Evolutionary conservation across 2,888 invertebrate species (phyloP).

Genomic region (Caenorhabditis zanzibari): DNA sequence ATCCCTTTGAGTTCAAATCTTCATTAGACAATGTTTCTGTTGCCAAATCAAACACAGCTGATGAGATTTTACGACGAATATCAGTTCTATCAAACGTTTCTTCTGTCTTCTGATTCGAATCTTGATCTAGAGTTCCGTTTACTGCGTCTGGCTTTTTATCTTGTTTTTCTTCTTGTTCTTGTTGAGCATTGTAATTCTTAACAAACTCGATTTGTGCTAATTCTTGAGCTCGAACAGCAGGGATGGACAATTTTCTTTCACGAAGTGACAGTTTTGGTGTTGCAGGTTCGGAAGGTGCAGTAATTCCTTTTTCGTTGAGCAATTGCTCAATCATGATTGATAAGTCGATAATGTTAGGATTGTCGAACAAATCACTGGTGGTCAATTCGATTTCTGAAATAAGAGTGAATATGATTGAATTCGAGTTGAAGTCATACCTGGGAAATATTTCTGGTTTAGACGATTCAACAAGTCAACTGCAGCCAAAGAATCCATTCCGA

Average conservation of each 20-base stretch:
- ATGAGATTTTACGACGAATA: slow-evolving; percentile 46
- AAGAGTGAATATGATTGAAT: no score
- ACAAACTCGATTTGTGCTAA: slow-evolving; percentile 66
- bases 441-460: slow-evolving; percentile 69
- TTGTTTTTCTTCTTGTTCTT: slow-evolving; percentile 20
- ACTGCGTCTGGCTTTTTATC: background rate
- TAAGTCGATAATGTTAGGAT: slow-evolving; percentile 65
- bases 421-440: background rate
- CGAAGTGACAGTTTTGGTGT: slow-evolving; percentile 59
- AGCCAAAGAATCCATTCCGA: slow-evolving; percentile 79
- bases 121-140: background rate
- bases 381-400: slow-evolving; percentile 63
- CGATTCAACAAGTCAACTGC: slow-evolving; percentile 77
- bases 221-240: slow-evolving; percentile 57
- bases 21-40: slow-evolving; percentile 58
- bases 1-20: slow-evolving; percentile 66
- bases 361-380: slow-evolving; percentile 69
- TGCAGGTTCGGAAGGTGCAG: slow-evolving; percentile 12
- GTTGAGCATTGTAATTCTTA: slow-evolving; percentile 34
- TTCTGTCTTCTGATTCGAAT: background rate
- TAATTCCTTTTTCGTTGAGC: slow-evolving; percentile 58
- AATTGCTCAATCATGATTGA: slow-evolving; percentile 49
- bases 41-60: slow-evolving; percentile 57
- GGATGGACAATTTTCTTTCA: slow-evolving; percentile 61
- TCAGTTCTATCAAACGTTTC: slow-evolving; percentile 37